Base-by-base conservation (phyloP, 2,888 invertebrate species). In the Desoria tigrina region DNA sequence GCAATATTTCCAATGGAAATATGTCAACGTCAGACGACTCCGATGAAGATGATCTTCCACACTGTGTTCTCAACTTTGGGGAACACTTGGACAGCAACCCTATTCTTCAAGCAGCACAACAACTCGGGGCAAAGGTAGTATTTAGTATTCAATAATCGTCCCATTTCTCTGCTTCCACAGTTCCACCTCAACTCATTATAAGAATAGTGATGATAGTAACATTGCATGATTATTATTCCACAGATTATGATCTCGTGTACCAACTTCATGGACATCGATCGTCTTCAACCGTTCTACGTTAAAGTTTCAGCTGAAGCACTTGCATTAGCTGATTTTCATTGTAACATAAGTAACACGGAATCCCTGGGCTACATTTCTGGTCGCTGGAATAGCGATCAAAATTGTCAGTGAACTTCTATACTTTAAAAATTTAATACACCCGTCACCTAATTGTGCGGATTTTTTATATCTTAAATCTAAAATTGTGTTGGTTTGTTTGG, bases 361-460 rank as follows among this genome's bases (percentile, higher is more conserved):
- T 92, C 95, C 16, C 92, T 92, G 78, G 97, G 97, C n/a, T 97
- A 96, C 80, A 82, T 97, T 58, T 96, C 91, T 58, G 96, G 97
- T 2, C 89, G 89, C 65, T 97, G 96, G 96, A 96, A 96, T 81
- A 87, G 92, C 61, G 92, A 92, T 79, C 87, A 88, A 69, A 95
- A 96, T 78, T 93, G 95, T 95, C 86, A 86, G 89, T 85, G 45
- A 18, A 18, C 6, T 16, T 21, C n/a, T 6, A 18, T 18, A n/a
- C n/a, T n/a, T n/a, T n/a, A n/a, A n/a, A n/a, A n/a, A n/a, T n/a
- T n/a, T n/a, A n/a, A n/a, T n/a, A n/a, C n/a, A n/a, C n/a, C n/a
- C n/a, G n/a, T 21, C 16, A 45, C 24, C 3, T 42, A 14, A 18
- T 21, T 21, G n/a, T 26, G 32, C 11, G 32, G 28, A 18, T 11